Conservation (phyloP, 2,797 vertebrate species). For the Aphelocoma californica region DNA sequence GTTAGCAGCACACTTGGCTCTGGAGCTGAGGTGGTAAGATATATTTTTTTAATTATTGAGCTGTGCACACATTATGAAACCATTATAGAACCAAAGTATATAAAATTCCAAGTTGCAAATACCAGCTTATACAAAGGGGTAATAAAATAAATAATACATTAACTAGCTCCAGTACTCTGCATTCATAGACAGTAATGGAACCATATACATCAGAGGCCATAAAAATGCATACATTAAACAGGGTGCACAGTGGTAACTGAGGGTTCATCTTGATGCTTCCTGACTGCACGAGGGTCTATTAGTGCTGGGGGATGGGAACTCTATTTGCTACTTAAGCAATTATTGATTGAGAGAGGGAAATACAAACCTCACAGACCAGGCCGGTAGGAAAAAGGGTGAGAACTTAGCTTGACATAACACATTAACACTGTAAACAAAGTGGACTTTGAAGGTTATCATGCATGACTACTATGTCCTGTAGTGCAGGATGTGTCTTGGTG, state of each 20-base stretch:
- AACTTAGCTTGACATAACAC: constrained; percentile 40
- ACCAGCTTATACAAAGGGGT: constrained; percentile 63
- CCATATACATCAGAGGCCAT: constrained; percentile 59
- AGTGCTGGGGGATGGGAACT: background rate
- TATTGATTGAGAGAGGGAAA: constrained; percentile 67
- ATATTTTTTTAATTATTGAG: constrained; percentile 73
- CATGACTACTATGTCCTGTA: background rate
- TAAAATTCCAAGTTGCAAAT: constrained; percentile 68
- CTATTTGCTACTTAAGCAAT: constrained; percentile 32
- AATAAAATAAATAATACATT: constrained; percentile 79
- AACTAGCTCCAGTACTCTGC: constrained; percentile 56
- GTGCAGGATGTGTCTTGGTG: background rate
- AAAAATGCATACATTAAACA: constrained; percentile 57
- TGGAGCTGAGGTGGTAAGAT: constrained; percentile 50
- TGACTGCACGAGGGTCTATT: constrained; percentile 32
- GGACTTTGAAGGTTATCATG: constrained; percentile 35
- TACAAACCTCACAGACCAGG: constrained; percentile 44
- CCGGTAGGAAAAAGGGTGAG: constrained; percentile 49
- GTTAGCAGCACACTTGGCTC: constrained; percentile 40
- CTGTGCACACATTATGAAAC: constrained; percentile 70
- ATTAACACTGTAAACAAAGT: constrained; percentile 33
- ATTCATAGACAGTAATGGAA: constrained; percentile 51
- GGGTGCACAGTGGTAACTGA: constrained; percentile 14
- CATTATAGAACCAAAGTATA: constrained; percentile 66
- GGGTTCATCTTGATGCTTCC: constrained; percentile 30